These are phyloP conservation scores for Stenichneumon culpator DNA, from an alignment of 2,888 invertebrate species.

Conservation along the genomic window DNA sequence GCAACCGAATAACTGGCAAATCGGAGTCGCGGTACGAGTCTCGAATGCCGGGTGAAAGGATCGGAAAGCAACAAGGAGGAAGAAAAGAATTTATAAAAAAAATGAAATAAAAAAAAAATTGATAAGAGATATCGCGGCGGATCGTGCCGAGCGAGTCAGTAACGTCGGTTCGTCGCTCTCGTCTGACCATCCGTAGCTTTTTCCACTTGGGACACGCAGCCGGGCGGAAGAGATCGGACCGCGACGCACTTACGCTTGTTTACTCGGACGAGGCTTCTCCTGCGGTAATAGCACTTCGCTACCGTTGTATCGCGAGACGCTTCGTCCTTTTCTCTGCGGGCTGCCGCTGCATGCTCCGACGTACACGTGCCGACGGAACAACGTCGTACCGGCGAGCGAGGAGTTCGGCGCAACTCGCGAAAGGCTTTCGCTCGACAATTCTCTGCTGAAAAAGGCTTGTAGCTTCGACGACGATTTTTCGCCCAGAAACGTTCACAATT, in stretches of 20 bases:
- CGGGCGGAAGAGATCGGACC: background rate
- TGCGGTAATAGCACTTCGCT: background rate
- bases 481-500: too few species aligned
- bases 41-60: background rate
- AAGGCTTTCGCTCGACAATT: constrained; percentile 5
- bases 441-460: constrained; percentile 7
- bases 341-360: background rate
- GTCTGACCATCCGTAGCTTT: constrained; percentile 30
- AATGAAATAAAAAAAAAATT: background rate
- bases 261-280: background rate
- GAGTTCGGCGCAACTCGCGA: background rate
- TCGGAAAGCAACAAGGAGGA: background rate
- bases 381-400: constrained; percentile 43
- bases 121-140: background rate
- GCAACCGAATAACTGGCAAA: constrained; percentile 79
- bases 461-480: too few species aligned
- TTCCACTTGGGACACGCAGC: constrained; percentile 7
- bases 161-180: background rate
- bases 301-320: background rate
- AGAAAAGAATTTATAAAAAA: too few species aligned
- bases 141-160: background rate
- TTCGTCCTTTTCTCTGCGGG: background rate
- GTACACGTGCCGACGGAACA: constrained; percentile 67
- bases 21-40: constrained; percentile 74
- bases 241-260: background rate